Evolutionary conservation across 2,888 invertebrate genomes (phyloP).

Genomic region (Trissolcus japonicus): DNA sequence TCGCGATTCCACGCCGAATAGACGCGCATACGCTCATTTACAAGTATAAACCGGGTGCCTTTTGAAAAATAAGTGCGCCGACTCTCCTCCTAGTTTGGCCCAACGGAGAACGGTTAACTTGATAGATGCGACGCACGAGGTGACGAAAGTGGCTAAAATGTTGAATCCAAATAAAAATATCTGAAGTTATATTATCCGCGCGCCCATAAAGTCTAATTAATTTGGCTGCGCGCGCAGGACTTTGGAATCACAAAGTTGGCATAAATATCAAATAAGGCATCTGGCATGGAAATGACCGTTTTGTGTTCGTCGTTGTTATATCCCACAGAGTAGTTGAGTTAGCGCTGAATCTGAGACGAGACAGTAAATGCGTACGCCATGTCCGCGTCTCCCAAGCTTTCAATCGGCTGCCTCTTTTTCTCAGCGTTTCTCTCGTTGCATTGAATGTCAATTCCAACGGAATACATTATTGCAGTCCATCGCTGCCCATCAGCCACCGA

Average conservation of each 20-base stretch:
- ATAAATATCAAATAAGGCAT: slow-evolving; percentile 43
- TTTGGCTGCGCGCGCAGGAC: slow-evolving; percentile 32
- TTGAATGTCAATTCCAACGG: slow-evolving; percentile 61
- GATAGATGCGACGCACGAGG: slow-evolving; percentile 26
- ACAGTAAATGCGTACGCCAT: slow-evolving; percentile 66
- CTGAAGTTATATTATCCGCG: slow-evolving; percentile 29
- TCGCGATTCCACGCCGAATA: neutral
- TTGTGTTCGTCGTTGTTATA: slow-evolving; percentile 47
- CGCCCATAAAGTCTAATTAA: slow-evolving; percentile 50
- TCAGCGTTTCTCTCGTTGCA: slow-evolving; percentile 49
- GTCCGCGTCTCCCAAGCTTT: slow-evolving; percentile 68
- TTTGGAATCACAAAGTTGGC: slow-evolving; percentile 32
- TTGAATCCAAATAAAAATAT: slow-evolving; percentile 23
- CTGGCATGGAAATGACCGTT: slow-evolving; percentile 30
- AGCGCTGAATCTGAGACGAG: slow-evolving; percentile 60
- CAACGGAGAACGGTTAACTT: slow-evolving; percentile 22
- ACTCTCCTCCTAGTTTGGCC: slow-evolving; percentile 30
- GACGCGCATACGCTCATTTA: slow-evolving; percentile 32
- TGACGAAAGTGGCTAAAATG: slow-evolving; percentile 31
- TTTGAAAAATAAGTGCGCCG: slow-evolving; percentile 32
- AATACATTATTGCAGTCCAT: slow-evolving; percentile 61
- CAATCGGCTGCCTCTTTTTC: slow-evolving; percentile 62
- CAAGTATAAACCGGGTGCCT: slow-evolving; percentile 31
- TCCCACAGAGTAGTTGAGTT: slow-evolving; percentile 57
- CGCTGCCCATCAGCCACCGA: slow-evolving; percentile 50